Base-by-base conservation (phyloP, 1,140 invertebrate genomes). In the Argopecten irradians region DNA sequence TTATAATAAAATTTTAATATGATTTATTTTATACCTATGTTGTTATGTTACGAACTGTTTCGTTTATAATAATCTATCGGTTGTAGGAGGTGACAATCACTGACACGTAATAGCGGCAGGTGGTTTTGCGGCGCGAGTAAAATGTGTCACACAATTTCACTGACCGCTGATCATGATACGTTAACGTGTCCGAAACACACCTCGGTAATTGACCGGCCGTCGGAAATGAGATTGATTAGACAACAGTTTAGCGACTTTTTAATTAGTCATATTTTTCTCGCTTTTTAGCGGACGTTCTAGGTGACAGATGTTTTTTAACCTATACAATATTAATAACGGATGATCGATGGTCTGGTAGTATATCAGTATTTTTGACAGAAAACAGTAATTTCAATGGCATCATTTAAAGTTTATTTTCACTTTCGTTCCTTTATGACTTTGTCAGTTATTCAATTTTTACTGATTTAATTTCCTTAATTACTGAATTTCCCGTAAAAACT, bases 1-100 rank as follows among this genome's bases (percentile, higher is more conserved):
- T 71, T 71, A 71, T 71, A 71, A 71, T 71, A 71, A 71, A 28
- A 71, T 71, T 71, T 71, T 22, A 71, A 71, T 71, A n/a, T n/a
- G n/a, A 3, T 71, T 71, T 71, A 2, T 28, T 71, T 5, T 28
- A 71, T 28, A 71, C 28, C 7, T 46, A 11, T 46, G 16, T 39
- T 5, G 36, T 5, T 39, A 13, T 39, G 36, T 39, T 71, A 71
- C n/a, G 28, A 71, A 3, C 55, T 28, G 55, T n/a, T 71, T 71
- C 28, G 55, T 11, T 71, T 71, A 71, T 71, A n/a, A 71, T 71
- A 71, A 71, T 71, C 55, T 16, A 71, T 71, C 5, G 28, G 28
- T 71, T 71, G 28, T 71, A 3, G 28, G 55, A 71, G 55, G 55
- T 71, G 55, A 16, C 55, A 71, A 71, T n/a, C n/a, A 28, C n/a